Conservation (phyloP, 2,113 vertebrate genomes). For the Phalacrocorax aristotelis region DNA sequence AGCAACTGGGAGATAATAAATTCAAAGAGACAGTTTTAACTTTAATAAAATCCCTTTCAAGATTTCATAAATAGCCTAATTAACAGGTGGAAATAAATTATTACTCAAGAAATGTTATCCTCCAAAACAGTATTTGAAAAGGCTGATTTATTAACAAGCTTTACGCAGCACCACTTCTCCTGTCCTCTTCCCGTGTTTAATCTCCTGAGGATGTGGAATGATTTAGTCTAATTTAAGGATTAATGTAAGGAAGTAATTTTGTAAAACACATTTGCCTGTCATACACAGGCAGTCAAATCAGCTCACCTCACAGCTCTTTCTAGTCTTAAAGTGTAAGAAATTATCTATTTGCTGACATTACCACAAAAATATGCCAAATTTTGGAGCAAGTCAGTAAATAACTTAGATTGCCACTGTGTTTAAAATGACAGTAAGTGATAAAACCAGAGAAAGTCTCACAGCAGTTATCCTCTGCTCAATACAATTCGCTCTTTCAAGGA, state of each 20-base stretch:
- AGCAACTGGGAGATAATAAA: background rate
- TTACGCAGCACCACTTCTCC: background rate
- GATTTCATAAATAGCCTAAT: conserved; percentile 3
- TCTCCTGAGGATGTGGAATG: background rate
- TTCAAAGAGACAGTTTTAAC: background rate
- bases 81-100: background rate
- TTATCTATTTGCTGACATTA: background rate
- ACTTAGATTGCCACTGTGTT: background rate
- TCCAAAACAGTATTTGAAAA: conserved; percentile 16
- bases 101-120: background rate
- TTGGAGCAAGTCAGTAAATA: background rate
- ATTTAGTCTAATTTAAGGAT: background rate
- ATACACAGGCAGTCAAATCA: background rate
- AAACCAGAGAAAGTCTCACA: background rate
- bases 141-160: background rate
- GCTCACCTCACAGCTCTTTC: background rate
- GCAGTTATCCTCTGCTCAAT: background rate
- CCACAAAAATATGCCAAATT: background rate
- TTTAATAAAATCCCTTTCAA: background rate
- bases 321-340: background rate
- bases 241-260: background rate
- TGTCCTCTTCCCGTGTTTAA: background rate
- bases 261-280: background rate
- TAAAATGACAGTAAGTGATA: background rate
- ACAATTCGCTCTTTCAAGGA: rapidly evolving